These are phyloP conservation scores for Megastigmus dorsalis DNA, from an alignment of 2,888 invertebrate genomes.

Conservation along the genomic window DNA sequence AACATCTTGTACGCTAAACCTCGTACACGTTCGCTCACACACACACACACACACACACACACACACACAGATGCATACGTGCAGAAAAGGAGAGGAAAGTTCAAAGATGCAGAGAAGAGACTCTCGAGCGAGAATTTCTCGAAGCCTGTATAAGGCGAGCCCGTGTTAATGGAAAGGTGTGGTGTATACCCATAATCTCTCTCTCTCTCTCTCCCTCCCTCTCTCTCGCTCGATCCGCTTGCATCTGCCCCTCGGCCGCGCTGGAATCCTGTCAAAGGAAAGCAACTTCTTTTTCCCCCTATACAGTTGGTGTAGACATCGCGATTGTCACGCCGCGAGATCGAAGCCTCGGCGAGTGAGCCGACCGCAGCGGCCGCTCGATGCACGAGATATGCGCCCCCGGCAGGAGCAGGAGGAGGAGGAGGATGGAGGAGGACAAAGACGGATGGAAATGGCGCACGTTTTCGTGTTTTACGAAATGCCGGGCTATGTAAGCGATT, in stretches of 20 bases:
- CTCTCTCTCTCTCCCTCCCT: background rate
- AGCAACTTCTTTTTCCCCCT: too few relatives aligned
- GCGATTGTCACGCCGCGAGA: slow-evolving; percentile 34
- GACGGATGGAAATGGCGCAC: slow-evolving; percentile 35
- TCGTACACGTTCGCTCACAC: background rate
- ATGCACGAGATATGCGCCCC: too few relatives aligned
- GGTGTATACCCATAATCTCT: background rate
- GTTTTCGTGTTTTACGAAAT: slow-evolving; percentile 41
- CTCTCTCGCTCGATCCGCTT: background rate
- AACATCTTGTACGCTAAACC: too few relatives aligned
- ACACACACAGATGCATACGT: too few relatives aligned
- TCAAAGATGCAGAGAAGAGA: too few relatives aligned
- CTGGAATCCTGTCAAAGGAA: too few relatives aligned
- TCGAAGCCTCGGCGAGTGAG: background rate
- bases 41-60: background rate
- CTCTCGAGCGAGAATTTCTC: slow-evolving; percentile 4
- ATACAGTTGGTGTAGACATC: too few relatives aligned
- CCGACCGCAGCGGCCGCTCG: background rate
- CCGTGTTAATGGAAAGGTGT: background rate
- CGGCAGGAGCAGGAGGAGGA: background rate
- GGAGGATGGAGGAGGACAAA: background rate
- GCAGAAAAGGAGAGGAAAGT: slow-evolving; percentile 14
- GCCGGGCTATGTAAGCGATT: too few relatives aligned
- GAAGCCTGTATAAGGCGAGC: background rate
- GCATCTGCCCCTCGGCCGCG: too few relatives aligned